Evolutionary conservation across 2,888 invertebrate species (phyloP), one percentile per base, ranked within the genome.

Genomic region (Hydraecia micacea): DNA sequence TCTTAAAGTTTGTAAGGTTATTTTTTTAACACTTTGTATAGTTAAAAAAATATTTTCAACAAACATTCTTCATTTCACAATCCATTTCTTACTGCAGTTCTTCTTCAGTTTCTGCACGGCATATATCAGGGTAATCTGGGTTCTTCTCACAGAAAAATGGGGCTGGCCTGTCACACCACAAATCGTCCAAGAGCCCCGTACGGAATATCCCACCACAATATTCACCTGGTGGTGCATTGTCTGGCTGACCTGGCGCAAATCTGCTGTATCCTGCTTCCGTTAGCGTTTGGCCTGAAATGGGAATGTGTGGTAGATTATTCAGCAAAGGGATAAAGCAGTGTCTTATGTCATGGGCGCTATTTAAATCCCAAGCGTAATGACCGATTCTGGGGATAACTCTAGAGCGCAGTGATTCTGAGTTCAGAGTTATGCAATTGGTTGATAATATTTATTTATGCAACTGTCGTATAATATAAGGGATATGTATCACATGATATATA

Each of bases 171-270:
- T 83, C 25, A 39, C 87, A 95, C 91, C 91, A 91, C 6, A 91
- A 72, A 75, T 94, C 93, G 36, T 92, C 89, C 0, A 92, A 75
- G 11, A 81, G 49, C 0, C 87, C 93, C 0, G 67, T 63, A 0
- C 93, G 85, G 77, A 87, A 90, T 4, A 94, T 84, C 0, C 88
- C 84, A 0, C 92, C 92, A 65, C 93, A 94, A 76, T 25, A 91
- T 79, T 93, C 91, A 0, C 91, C 91, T 0, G 80, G 76, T 0
- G 89, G 75, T 0, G 85, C 36, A 58, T 93, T 92, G 75, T 93
- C 91, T 0, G 94, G 93, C 72, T 93, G 91, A 0, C 90, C 91
- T 0, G 25, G 66, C 0, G 80, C 63, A 87, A 93, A 95, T 49
- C 87, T 90, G 49, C 74, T 75, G 76, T 91, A 95, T 0, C 94